These are phyloP conservation scores for Polydrusus tereticollis DNA, from an alignment of 2,888 invertebrate species.

Conservation along the genomic window DNA sequence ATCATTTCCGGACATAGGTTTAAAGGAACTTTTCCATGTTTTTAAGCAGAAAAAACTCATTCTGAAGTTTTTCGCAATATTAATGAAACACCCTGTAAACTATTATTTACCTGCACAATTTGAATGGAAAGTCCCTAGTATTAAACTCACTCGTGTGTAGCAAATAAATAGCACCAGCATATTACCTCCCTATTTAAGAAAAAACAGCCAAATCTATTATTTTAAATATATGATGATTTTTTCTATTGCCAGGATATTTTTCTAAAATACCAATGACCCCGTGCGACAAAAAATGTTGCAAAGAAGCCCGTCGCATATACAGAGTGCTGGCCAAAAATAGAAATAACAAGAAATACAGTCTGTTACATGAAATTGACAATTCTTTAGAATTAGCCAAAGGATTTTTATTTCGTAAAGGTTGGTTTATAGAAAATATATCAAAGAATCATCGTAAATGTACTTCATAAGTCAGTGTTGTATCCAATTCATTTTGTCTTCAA, in stretches of 20 bases:
- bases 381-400: constrained; percentile 73
- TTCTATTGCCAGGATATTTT: constrained; percentile 35
- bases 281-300: constrained; percentile 57
- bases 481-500: too few species aligned
- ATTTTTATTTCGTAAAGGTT: constrained; percentile 70
- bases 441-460: not conserved
- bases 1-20: too few species aligned
- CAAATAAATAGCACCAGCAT: too few species aligned
- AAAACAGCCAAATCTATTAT: too few species aligned
- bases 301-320: constrained; percentile 63
- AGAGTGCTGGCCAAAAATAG: constrained; percentile 63
- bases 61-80: too few species aligned
- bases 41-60: too few species aligned
- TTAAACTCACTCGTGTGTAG: too few species aligned
- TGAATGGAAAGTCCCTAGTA: too few species aligned
- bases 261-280: constrained; percentile 8
- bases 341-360: constrained; percentile 58
- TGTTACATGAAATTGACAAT: constrained; percentile 77
- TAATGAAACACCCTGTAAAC: too few species aligned
- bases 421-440: not conserved
- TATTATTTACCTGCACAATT: too few species aligned
- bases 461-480: not conserved
- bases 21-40: too few species aligned
- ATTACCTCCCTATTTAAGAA: too few species aligned
- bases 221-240: not conserved